A percentile compares a stretch with the other conserved stretches of the same genome.
phyloP scores from a whole-genome alignment of 2,113 vertebrate genomes.

The human (Homo sapiens) region GRCh38 chr17:64492001-64492500 shows the following conservation, averaged over 20 bases:
- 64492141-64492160: neutral
- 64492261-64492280: neutral
- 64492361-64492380: neutral
- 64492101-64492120: neutral
- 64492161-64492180: neutral
- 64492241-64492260: neutral
- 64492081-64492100: neutral
- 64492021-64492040: constrained; percentile 4
- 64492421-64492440: neutral
- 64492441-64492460: neutral
- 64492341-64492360: neutral
- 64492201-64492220: constrained; percentile 7
- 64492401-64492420: neutral
- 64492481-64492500: neutral
- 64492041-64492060: neutral
- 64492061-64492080: neutral
- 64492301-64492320: neutral
- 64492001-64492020: neutral
- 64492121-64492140: neutral
- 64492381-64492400: neutral
- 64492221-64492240: neutral
- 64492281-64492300: neutral
- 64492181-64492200: neutral
- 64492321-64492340: neutral
- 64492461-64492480: neutral